Percentiles rank a stretch among this genome's conserved stretches.
Conservation (phyloP, 2,113 vertebrate species). For the Ptychochromis oligacanthus region DNA sequence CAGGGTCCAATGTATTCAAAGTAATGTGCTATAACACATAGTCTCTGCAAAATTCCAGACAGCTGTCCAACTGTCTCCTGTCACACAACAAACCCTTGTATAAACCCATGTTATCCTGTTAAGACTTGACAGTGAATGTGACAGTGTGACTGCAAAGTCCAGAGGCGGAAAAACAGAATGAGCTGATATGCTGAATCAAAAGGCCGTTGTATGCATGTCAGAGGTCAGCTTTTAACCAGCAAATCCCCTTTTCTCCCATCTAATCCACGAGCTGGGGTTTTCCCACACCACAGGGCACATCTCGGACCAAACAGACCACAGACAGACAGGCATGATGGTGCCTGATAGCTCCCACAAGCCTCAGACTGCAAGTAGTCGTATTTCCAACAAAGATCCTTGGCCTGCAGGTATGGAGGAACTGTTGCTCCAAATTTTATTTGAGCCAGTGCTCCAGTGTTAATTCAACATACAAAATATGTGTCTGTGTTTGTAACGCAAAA, state of each 20-base stretch:
- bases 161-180: conserved; percentile 30
- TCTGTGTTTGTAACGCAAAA: background rate
- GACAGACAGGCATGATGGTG: conserved; percentile 28
- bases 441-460: background rate
- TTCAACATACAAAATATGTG: background rate
- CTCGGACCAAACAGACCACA: conserved; percentile 33
- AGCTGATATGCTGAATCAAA: conserved; percentile 64
- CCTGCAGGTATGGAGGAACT: background rate
- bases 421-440: background rate
- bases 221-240: conserved; percentile 69
- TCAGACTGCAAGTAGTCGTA: conserved; percentile 11
- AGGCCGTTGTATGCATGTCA: conserved; percentile 63
- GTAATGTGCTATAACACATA: conserved; percentile 1
- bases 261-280: conserved; percentile 67
- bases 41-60: background rate
- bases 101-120: conserved; percentile 30
- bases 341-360: background rate
- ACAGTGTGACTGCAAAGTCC: conserved; percentile 20
- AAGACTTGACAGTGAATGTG: conserved; percentile 30
- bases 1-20: background rate
- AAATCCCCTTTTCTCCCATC: conserved; percentile 63
- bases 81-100: background rate
- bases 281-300: conserved; percentile 64
- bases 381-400: background rate
- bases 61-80: background rate